These are phyloP conservation scores for Psix sp. DNA, from an alignment of 1,140 invertebrate genomes.

Conservation along the genomic window DNA sequence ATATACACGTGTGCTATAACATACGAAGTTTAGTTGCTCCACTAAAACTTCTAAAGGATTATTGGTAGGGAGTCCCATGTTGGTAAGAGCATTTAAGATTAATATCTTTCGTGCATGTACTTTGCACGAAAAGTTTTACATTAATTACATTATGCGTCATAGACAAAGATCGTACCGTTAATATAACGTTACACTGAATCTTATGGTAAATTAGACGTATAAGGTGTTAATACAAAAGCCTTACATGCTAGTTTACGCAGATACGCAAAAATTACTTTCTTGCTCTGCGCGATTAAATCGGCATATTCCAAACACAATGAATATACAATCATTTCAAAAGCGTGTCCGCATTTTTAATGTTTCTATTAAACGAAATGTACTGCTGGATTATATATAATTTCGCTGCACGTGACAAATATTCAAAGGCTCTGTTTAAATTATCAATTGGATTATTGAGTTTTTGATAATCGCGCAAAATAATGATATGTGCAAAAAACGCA, in stretches of 20 bases:
- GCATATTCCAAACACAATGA: too few species aligned
- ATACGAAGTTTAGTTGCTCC: constrained; percentile 40
- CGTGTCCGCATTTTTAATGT: too few species aligned
- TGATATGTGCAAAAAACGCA: too few species aligned
- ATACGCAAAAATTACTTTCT: background rate
- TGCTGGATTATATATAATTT: too few species aligned
- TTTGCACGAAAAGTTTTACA: constrained; percentile 53
- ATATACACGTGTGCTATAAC: constrained; percentile 25
- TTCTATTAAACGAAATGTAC: too few species aligned
- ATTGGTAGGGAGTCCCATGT: constrained; percentile 49
- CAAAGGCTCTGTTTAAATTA: too few species aligned
- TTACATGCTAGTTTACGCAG: background rate
- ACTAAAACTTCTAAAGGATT: constrained; percentile 55
- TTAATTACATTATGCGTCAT: constrained; percentile 59
- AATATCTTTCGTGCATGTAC: constrained; percentile 58
- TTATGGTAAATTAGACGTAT: constrained; percentile 32
- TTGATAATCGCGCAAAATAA: too few species aligned
- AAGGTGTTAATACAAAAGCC: constrained; percentile 42
- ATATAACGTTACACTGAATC: constrained; percentile 42
- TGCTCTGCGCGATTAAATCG: too few species aligned
- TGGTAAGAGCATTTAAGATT: constrained; percentile 58
- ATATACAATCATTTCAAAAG: too few species aligned
- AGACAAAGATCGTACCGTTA: constrained; percentile 54
- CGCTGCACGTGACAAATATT: too few species aligned
- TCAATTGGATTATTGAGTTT: too few species aligned